These are phyloP conservation scores for Drosophila guanche DNA, from an alignment of 1,140 invertebrate genomes.

Conservation along the genomic window DNA sequence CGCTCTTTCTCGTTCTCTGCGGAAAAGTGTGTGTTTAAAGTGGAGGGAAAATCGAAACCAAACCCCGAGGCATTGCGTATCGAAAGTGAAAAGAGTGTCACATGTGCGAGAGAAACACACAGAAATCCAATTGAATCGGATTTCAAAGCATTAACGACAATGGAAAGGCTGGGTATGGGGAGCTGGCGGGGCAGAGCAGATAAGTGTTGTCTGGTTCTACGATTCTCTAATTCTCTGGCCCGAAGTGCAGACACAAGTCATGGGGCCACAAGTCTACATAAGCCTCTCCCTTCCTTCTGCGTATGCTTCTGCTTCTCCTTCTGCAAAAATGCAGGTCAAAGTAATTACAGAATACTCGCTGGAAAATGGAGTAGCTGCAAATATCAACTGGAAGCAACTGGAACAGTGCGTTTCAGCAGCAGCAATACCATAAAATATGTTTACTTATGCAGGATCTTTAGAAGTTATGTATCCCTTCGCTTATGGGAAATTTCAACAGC, in stretches of 20 bases:
- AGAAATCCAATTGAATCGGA: conserved; percentile 80
- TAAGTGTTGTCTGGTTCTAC: conserved; percentile 33
- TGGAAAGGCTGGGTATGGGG: background rate
- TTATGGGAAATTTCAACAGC: no score
- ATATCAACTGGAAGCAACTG: conserved; percentile 12
- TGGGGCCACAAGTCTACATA: conserved; percentile 29
- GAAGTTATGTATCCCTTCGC: no score
- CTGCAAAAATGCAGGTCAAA: conserved; percentile 70
- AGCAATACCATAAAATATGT: background rate
- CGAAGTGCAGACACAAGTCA: conserved; percentile 35
- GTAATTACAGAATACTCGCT: conserved; percentile 65
- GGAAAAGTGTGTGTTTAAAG: conserved; percentile 31
- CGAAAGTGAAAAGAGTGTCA: conserved; percentile 77
- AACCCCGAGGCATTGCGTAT: conserved; percentile 57
- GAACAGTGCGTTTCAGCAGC: conserved; percentile 21
- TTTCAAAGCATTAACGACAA: conserved; percentile 65
- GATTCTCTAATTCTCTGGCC: background rate
- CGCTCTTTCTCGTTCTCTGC: conserved; percentile 14
- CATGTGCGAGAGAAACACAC: conserved; percentile 36
- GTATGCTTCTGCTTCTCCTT: conserved; percentile 11
- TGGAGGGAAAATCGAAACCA: conserved; percentile 31
- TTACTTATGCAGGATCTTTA: no score
- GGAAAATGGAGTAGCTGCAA: conserved; percentile 40
- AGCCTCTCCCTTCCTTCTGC: conserved; percentile 29
- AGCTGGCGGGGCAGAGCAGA: conserved; percentile 10